Conservation (phyloP, 2,113 vertebrate species). For the Atlantisia rogersi region DNA sequence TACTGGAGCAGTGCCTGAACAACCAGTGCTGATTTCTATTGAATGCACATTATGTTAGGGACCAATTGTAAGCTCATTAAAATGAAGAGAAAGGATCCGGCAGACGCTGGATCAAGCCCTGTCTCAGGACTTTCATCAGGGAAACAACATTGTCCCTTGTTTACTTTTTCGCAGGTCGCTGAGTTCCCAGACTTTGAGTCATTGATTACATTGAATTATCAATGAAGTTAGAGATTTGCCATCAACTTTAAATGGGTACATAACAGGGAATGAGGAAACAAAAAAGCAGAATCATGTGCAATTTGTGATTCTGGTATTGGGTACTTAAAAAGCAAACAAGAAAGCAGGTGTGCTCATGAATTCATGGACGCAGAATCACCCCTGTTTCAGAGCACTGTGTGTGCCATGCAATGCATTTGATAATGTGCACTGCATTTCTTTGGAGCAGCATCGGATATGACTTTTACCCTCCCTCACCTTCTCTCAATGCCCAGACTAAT, state of each 20-base stretch:
- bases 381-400: neutral
- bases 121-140: neutral
- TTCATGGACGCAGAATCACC: neutral
- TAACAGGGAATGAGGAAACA: neutral
- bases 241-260: neutral
- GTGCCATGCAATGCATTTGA: neutral
- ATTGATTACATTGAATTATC: neutral
- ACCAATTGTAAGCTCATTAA: constrained; percentile 55
- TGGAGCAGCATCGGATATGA: neutral
- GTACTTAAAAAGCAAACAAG: neutral
- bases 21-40: constrained; percentile 33
- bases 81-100: constrained; percentile 43
- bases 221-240: constrained; percentile 9
- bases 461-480: neutral
- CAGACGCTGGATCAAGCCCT: neutral
- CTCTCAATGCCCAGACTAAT: constrained; percentile 30
- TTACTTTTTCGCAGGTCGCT: constrained; percentile 4
- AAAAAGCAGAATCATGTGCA: neutral
- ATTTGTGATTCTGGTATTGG: neutral
- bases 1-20: constrained; percentile 42
- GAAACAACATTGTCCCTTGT: constrained; percentile 13
- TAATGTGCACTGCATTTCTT: neutral
- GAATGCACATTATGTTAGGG: constrained; percentile 27
- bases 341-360: neutral
- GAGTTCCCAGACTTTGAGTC: constrained; percentile 22